Percentiles rank a stretch among this genome's conserved stretches.
Conservation (phyloP, 2,888 invertebrate species). For the Hesperia comma region DNA sequence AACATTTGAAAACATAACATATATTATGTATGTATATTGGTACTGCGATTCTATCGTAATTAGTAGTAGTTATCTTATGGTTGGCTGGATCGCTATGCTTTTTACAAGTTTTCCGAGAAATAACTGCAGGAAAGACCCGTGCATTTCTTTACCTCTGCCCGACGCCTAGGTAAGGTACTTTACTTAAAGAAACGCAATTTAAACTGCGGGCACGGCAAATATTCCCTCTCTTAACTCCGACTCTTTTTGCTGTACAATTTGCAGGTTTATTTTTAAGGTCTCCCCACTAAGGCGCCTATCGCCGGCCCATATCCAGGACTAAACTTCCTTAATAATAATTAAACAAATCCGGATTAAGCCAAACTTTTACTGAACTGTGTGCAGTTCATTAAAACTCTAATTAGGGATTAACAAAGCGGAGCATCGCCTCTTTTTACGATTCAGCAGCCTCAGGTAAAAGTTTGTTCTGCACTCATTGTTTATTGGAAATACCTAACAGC, state of each 20-base stretch:
- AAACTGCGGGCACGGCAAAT: slow-evolving; percentile 72
- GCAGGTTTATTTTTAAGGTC: slow-evolving; percentile 52
- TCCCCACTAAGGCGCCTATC: slow-evolving; percentile 32
- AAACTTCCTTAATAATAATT: slow-evolving; percentile 50
- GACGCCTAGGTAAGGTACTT: slow-evolving; percentile 49
- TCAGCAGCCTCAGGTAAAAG: neutral
- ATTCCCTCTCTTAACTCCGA: slow-evolving; percentile 59
- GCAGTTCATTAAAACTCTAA: slow-evolving; percentile 67
- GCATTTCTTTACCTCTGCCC: slow-evolving; percentile 61
- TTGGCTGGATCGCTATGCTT: slow-evolving; percentile 8
- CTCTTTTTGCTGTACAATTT: slow-evolving; percentile 54
- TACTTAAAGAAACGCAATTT: slow-evolving; percentile 68
- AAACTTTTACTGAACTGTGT: slow-evolving; percentile 54
- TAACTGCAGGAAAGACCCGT: slow-evolving; percentile 58
- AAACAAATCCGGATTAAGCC: slow-evolving; percentile 57
- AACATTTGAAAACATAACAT: too few relatives aligned
- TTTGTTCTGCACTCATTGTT: neutral
- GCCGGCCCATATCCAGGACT: slow-evolving; percentile 32
- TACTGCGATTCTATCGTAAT: slow-evolving; percentile 8
- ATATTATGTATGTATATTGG: too few relatives aligned
- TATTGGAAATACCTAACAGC: too few relatives aligned
- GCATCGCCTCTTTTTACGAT: neutral
- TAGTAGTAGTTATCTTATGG: slow-evolving; percentile 15
- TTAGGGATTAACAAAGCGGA: slow-evolving; percentile 48
- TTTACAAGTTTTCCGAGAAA: slow-evolving; percentile 52